Base-by-base conservation (phyloP, 2,888 invertebrate species). In the Oithona nana region DNA sequence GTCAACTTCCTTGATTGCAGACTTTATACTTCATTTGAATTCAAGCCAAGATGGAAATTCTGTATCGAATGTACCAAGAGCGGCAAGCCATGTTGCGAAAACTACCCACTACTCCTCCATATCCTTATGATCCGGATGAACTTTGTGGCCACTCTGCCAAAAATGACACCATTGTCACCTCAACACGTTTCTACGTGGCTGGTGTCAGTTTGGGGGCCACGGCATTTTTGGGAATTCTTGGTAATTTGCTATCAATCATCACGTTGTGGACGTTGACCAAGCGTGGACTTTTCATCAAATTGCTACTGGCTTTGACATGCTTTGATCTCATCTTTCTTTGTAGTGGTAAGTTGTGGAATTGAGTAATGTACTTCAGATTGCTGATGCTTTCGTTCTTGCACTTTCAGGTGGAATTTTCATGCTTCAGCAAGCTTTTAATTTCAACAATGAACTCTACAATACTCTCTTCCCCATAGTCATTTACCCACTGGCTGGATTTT, bases 401-500 rank as follows among this genome's bases (percentile, higher is more conserved):
- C n/a, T n/a, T n/a, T n/a, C n/a, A n/a, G n/a, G n/a, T 11, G 59
- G 59, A 6, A 20, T 59, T 1, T 59, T 59, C 50, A 49, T 59
- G 50, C 28, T 59, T 16, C 59, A 59, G 20, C 59, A 49, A n/a
- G 59, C 50, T n/a, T 50, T 59, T 3, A 39, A 24, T 13, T 59
- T 59, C 50, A 59, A 49, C 50, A 59, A 49, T 29, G 22, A 22
- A 22, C n/a, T 48, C 1, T 59, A 59, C 26, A 59, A 59, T 26
- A 49, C 29, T 24, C 49, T 59, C n/a, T 28, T 59, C n/a, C 59
- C 59, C 24, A 48, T 26, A 29, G 20, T 59, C 28, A 59, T 59
- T 13, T 59, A 59, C 49, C 59, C 59, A 8, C n/a, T 59, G 28
- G 59, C 50, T 22, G 59, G 59, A 13, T 28, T 59, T 50, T 24